These are phyloP conservation scores for Sakesphorus luctuosus DNA, from an alignment of 2,113 vertebrate species.

Conservation along the genomic window DNA sequence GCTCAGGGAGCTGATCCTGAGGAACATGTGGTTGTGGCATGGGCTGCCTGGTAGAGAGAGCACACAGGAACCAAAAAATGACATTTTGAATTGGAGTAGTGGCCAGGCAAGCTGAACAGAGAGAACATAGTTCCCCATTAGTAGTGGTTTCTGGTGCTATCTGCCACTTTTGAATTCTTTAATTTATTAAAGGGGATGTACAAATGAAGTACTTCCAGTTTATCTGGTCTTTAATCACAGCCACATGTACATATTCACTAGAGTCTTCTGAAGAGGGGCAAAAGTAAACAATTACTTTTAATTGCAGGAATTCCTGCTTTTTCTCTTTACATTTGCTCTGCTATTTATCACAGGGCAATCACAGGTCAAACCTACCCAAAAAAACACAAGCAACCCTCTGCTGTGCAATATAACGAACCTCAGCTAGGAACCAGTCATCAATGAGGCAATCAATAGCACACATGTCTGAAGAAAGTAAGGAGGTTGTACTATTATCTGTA, in stretches of 20 bases:
- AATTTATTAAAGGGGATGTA: neutral
- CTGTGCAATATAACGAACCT: slow-evolving; percentile 8
- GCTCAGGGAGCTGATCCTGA: neutral
- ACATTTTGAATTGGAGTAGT: neutral
- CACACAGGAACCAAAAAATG: neutral
- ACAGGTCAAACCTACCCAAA: neutral
- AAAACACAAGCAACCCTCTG: neutral
- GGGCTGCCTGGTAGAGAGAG: neutral
- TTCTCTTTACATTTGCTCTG: neutral
- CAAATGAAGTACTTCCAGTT: neutral
- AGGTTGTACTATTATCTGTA: neutral
- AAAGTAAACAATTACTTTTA: neutral
- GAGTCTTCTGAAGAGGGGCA: neutral
- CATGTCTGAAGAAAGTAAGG: neutral
- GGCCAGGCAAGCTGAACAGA: neutral
- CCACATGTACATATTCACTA: too few relatives aligned
- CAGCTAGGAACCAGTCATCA: neutral
- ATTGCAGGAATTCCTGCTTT: neutral
- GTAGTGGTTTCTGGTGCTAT: neutral
- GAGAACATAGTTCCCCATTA: neutral
- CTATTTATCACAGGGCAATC: neutral
- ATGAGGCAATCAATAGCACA: slow-evolving; percentile 36
- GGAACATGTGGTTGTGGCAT: accelerated
- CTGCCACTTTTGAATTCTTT: neutral
- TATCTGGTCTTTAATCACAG: neutral